phyloP scores from a whole-genome alignment of 2,113 vertebrate species.

The Tamias sibiricus region DNA sequence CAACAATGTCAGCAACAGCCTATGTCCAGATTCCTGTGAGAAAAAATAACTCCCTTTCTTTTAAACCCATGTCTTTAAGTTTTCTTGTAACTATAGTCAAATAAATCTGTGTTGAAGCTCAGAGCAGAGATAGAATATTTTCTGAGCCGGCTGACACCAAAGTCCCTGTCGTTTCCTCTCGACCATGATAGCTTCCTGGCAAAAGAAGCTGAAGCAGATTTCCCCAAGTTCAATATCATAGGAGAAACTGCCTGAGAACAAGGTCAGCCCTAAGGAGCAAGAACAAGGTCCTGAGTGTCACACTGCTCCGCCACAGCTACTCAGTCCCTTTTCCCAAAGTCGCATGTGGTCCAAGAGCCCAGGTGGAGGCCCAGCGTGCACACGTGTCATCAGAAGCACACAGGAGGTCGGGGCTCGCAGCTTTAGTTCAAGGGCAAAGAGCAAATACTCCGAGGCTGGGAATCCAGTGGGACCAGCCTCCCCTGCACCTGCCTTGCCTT shows the following conservation, averaged over 20 bases:
- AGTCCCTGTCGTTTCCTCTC: background rate
- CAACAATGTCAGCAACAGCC: background rate
- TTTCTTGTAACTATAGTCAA: background rate
- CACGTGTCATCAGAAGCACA: fast-evolving
- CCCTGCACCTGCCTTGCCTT: background rate
- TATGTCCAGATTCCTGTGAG: background rate
- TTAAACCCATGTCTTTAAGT: background rate
- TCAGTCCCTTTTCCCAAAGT: background rate
- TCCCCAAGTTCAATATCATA: background rate
- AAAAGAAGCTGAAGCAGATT: background rate
- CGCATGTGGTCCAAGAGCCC: too few relatives aligned
- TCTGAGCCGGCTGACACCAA: background rate
- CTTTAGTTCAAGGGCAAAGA: background rate
- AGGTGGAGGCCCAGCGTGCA: too few relatives aligned
- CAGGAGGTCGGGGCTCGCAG: background rate
- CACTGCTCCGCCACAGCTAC: background rate
- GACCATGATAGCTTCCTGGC: background rate
- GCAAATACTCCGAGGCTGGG: too few relatives aligned
- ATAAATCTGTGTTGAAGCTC: too few relatives aligned
- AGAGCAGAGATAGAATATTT: background rate
- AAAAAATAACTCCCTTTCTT: background rate
- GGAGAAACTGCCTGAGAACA: fast-evolving
- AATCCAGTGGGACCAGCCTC: background rate
- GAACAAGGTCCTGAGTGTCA: background rate
- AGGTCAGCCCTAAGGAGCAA: background rate